Conservation (phyloP, 2,797 vertebrate species). For the Siniperca obscura region DNA sequence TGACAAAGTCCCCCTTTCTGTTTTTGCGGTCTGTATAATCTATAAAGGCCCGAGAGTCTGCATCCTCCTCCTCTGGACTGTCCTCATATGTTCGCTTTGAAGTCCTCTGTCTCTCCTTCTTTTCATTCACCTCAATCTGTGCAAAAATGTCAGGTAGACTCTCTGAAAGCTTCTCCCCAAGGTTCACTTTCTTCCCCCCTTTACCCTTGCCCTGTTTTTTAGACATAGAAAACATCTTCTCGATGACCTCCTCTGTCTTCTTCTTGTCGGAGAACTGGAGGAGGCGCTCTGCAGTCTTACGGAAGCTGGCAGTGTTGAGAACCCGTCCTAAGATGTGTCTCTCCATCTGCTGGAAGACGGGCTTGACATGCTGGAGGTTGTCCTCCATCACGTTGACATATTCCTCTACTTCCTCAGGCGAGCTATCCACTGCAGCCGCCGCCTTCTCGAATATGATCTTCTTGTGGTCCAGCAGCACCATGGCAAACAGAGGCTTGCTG, state of each 20-base stretch:
- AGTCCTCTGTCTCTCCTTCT: conserved; percentile 90
- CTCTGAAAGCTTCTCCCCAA: conserved; percentile 89
- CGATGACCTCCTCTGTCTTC: conserved; percentile 90
- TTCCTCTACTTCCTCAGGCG: conserved; percentile 88
- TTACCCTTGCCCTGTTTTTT: conserved; percentile 88
- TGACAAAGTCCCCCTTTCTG: conserved; percentile 79
- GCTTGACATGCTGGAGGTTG: conserved; percentile 93
- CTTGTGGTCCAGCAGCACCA: conserved; percentile 89
- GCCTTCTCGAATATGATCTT: conserved; percentile 93
- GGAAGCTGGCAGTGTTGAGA: conserved; percentile 91
- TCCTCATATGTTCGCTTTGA: conserved; percentile 91
- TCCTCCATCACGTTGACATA: conserved; percentile 89
- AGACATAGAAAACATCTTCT: conserved; percentile 92
- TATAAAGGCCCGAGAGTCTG: conserved; percentile 91
- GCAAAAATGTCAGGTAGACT: conserved; percentile 93
- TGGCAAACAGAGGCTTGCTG: conserved; percentile 89
- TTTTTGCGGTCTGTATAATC: conserved; percentile 91
- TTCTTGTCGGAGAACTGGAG: conserved; percentile 93
- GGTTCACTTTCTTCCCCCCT: conserved; percentile 83
- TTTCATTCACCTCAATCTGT: conserved; percentile 94
- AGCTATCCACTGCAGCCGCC: conserved; percentile 67
- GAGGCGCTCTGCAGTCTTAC: conserved; percentile 92
- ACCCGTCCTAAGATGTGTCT: conserved; percentile 92
- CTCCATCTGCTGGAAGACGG: conserved; percentile 95
- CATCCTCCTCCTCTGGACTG: conserved; percentile 89